A percentile compares a stretch with the other conserved stretches of the same genome.
phyloP scores from a whole-genome alignment of 2,888 invertebrate species.

The Strigamia transsilvanica region DNA sequence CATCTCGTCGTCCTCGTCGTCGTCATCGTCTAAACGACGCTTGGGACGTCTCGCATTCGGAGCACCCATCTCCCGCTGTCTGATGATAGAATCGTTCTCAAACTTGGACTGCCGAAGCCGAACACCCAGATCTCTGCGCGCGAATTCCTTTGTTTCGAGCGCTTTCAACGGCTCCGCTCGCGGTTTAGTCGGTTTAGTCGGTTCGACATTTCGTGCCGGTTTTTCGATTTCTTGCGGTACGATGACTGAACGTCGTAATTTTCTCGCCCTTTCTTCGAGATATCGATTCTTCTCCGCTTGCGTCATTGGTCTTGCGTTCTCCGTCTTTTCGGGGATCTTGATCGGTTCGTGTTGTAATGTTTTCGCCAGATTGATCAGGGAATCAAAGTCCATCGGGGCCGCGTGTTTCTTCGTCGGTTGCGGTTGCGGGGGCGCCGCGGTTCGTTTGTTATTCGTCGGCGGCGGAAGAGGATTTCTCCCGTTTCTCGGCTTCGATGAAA shows the following conservation, averaged over 20 bases:
- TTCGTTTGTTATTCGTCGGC: neutral
- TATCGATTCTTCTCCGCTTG: conserved; percentile 80
- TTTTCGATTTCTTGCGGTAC: neutral
- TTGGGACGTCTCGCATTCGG: neutral
- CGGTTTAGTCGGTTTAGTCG: neutral
- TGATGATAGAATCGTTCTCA: neutral
- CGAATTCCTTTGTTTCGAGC: conserved; percentile 1
- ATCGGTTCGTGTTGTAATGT: conserved; percentile 82
- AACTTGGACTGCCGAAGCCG: neutral
- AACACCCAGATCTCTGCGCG: neutral
- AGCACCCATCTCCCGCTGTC: neutral
- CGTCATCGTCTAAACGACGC: neutral
- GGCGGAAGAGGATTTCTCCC: neutral
- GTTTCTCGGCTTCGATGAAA: neutral
- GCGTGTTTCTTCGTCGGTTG: conserved; percentile 60
- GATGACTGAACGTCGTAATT: conserved; percentile 54
- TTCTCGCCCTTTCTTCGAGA: conserved; percentile 73
- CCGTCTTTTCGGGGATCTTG: conserved; percentile 60
- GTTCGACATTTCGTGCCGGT: neutral
- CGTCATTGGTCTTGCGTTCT: conserved; percentile 72
- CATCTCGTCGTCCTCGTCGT: conserved; percentile 77
- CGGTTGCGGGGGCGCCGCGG: too few relatives aligned
- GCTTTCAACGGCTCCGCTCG: neutral
- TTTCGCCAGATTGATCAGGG: conserved; percentile 81
- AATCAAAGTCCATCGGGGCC: conserved; percentile 59